Conservation (phyloP, 92 coral and sea anemone genomes). For the Bergia sp. region DNA sequence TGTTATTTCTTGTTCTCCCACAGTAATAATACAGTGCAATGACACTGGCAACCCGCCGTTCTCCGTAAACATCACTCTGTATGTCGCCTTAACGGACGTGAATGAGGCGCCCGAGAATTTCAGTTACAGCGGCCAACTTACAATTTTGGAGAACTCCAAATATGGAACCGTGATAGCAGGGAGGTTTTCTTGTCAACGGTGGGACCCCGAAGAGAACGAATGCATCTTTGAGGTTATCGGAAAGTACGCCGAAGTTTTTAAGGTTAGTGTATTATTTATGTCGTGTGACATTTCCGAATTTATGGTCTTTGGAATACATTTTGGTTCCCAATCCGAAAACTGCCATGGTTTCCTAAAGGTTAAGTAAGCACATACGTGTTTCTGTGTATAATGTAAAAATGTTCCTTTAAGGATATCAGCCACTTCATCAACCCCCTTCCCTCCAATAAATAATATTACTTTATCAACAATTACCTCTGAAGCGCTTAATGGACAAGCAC, state of each 20-base stretch:
- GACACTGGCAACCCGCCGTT: constrained; percentile 78
- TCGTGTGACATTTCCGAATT: no score
- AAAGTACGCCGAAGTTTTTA: constrained; percentile 70
- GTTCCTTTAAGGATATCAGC: no score
- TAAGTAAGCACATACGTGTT: no score
- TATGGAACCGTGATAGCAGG: constrained; percentile 70
- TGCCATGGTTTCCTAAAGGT: no score
- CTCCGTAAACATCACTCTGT: constrained; percentile 58
- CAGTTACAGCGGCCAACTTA: constrained; percentile 54
- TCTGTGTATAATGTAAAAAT: no score
- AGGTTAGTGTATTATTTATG: constrained; percentile 52
- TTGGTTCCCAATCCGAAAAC: neutral
- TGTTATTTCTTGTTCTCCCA: constrained; percentile 15
- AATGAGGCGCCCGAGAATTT: constrained; percentile 86
- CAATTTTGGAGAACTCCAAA: constrained; percentile 63
- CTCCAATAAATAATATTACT: no score
- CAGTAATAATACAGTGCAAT: constrained; percentile 72
- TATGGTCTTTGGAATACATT: neutral
- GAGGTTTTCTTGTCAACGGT: constrained; percentile 68
- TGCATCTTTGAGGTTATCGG: constrained; percentile 75
- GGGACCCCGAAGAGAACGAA: constrained; percentile 75
- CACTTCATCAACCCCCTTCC: no score
- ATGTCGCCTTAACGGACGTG: constrained; percentile 66
- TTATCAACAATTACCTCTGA: no score
- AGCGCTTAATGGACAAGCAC: no score